Conservation (phyloP, 2,797 vertebrate species). For the Poecilia wingei region DNA sequence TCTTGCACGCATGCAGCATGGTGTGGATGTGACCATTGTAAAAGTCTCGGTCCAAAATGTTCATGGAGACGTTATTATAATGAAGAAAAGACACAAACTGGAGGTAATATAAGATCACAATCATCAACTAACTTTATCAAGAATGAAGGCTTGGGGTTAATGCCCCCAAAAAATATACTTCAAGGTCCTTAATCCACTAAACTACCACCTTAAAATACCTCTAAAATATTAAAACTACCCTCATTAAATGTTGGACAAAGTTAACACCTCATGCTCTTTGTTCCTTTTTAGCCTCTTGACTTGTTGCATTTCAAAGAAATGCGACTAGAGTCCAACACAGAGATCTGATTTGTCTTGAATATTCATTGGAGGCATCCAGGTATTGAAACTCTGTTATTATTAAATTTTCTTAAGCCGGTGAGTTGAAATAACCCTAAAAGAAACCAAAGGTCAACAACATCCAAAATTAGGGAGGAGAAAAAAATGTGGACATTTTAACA, state of each 20-base stretch:
- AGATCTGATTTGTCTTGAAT: conserved; percentile 46
- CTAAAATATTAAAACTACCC: neutral
- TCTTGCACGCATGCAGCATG: neutral
- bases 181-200: neutral
- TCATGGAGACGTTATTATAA: neutral
- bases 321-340: conserved; percentile 35
- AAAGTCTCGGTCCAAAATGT: neutral
- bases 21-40: neutral
- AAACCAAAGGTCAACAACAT: conserved; percentile 33
- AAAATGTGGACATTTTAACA: conserved; percentile 34
- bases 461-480: conserved; percentile 44
- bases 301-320: conserved; percentile 45
- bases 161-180: neutral
- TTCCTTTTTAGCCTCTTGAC: conserved; percentile 25
- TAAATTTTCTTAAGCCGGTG: conserved; percentile 11
- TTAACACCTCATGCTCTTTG: conserved; percentile 9
- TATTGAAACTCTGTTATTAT: conserved; percentile 31
- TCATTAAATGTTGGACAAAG: conserved; percentile 39
- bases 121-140: neutral
- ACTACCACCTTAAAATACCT: neutral
- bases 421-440: conserved; percentile 28
- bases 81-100: neutral
- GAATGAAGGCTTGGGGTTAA: neutral
- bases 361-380: conserved; percentile 31
- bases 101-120: neutral